phyloP scores from a whole-genome alignment of 2,797 vertebrate genomes.

The Simalia tracyae region DNA sequence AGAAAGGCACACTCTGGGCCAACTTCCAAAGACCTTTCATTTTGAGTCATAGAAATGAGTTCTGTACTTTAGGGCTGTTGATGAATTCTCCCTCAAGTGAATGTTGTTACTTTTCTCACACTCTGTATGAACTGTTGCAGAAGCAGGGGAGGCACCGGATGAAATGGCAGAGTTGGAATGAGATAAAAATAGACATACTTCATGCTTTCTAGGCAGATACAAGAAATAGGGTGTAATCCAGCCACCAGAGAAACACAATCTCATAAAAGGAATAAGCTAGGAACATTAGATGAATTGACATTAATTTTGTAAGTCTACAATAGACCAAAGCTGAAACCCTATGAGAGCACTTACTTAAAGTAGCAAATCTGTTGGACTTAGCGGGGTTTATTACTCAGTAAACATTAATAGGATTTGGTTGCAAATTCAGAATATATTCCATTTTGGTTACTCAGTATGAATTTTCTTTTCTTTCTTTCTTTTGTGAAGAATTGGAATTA shows the following conservation, averaged over 20 bases:
- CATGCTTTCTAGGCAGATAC: background rate
- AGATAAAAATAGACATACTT: background rate
- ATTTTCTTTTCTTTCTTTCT: background rate
- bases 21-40: slow-evolving; percentile 8
- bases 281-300: background rate
- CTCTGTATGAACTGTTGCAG: background rate
- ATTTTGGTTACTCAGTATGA: background rate
- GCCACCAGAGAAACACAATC: background rate
- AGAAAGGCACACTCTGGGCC: background rate
- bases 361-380: background rate
- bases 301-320: background rate
- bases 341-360: background rate
- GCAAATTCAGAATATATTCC: background rate
- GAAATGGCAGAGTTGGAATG: slow-evolving; percentile 11
- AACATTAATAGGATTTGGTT: background rate
- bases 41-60: background rate
- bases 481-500: background rate
- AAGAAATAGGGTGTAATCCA: background rate
- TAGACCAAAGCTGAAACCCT: background rate
- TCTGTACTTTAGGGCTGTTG: background rate
- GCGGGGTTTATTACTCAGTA: background rate
- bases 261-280: background rate
- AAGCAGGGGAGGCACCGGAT: background rate
- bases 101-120: background rate
- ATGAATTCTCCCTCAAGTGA: background rate